Percentiles rank a stretch among this genome's conserved stretches.
These are phyloP conservation scores for Spodoptera exigua DNA, from an alignment of 2,888 invertebrate genomes.

Conservation along the genomic window DNA sequence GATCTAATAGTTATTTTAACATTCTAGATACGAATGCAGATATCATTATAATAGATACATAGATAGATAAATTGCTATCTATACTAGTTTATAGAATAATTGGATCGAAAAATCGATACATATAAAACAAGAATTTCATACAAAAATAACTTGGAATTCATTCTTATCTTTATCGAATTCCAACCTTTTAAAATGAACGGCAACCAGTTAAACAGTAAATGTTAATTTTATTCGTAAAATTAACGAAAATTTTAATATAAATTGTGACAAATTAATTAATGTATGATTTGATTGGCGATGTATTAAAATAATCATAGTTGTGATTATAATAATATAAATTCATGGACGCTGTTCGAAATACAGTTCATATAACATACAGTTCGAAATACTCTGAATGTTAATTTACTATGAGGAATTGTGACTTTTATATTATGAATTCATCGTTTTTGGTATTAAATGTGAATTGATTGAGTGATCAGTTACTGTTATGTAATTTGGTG, in stretches of 20 bases:
- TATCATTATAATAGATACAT: no score
- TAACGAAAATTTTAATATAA: constrained; percentile 57
- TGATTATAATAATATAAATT: constrained; percentile 40
- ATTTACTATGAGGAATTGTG: constrained; percentile 25
- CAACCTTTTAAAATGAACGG: constrained; percentile 35
- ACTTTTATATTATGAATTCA: constrained; percentile 15
- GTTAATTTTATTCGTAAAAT: constrained; percentile 54
- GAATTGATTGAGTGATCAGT: background rate
- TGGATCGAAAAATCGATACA: constrained; percentile 26
- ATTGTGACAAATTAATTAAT: constrained; percentile 72
- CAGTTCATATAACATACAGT: no score
- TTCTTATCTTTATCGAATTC: constrained; percentile 44
- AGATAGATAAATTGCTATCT: no score
- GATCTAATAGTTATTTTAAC: no score
- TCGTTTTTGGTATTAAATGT: constrained; percentile 18
- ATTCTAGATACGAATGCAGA: no score
- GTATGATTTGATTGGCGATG: constrained; percentile 61
- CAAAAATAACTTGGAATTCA: constrained; percentile 12
- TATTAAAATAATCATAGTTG: constrained; percentile 52
- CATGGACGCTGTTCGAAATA: constrained; percentile 43
- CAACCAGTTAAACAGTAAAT: constrained; percentile 35
- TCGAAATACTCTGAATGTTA: constrained; percentile 46
- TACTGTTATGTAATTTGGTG: background rate
- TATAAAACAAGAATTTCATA: constrained; percentile 9
- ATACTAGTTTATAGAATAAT: no score